phyloP scores from a whole-genome alignment of 2,888 invertebrate genomes.

The Chalcis sispes region DNA sequence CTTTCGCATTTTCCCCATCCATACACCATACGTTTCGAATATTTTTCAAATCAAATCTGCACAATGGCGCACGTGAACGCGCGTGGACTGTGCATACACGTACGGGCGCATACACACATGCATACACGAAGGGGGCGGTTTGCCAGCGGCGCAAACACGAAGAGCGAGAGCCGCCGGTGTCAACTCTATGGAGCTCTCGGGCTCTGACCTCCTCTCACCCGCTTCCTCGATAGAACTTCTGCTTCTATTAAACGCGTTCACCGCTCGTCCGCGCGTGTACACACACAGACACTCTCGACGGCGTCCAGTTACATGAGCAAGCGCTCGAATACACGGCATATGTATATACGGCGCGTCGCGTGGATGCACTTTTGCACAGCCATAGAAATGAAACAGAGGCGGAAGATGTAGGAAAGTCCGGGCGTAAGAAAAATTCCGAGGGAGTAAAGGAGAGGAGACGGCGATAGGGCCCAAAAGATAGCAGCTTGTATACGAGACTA shows the following conservation, averaged over 20 bases:
- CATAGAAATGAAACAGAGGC: neutral
- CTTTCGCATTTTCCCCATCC: neutral
- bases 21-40: neutral
- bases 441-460: too few relatives aligned
- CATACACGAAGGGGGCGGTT: neutral
- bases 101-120: neutral
- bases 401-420: neutral
- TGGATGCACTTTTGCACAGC: neutral
- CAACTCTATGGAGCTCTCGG: neutral
- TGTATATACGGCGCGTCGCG: neutral
- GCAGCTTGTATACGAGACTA: constrained; percentile 14
- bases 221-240: constrained; percentile 5
- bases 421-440: neutral
- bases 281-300: too few relatives aligned
- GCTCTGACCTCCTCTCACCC: constrained; percentile 15
- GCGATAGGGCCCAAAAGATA: constrained; percentile 7
- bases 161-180: neutral
- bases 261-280: neutral
- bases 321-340: neutral
- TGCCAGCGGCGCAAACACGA: neutral
- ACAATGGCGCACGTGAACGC: neutral
- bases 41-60: neutral
- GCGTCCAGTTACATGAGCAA: neutral
- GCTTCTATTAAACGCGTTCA: constrained; percentile 20
- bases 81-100: neutral